Percentiles rank a stretch among this genome's conserved stretches.
These are phyloP conservation scores for Hirtodrosophila histrioides DNA, from an alignment of 2,888 invertebrate species.

Conservation along the genomic window DNA sequence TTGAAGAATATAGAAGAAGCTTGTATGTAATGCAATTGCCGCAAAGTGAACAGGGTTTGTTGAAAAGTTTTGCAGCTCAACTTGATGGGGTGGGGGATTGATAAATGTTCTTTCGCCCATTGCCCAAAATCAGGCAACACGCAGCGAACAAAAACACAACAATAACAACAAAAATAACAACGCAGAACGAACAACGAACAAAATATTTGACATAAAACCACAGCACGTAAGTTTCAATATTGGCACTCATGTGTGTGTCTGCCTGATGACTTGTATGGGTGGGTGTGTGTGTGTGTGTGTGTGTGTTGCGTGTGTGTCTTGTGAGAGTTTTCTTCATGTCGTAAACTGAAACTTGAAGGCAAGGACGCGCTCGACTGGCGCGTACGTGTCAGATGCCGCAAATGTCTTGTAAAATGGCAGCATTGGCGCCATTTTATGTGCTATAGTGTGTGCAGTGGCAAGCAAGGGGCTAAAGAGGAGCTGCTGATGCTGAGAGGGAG, in stretches of 20 bases:
- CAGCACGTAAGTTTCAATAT: constrained; percentile 63
- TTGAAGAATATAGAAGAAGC: no score
- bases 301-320: not conserved
- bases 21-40: constrained; percentile 52
- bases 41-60: constrained; percentile 56
- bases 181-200: constrained; percentile 6
- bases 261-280: constrained; percentile 2
- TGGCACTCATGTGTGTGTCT: constrained; percentile 37
- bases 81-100: constrained; percentile 44
- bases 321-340: constrained; percentile 19
- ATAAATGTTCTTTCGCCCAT: constrained; percentile 45
- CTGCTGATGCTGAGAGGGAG: no score
- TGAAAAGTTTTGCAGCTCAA: constrained; percentile 55
- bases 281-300: constrained; percentile 6
- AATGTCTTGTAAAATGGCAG: constrained; percentile 70
- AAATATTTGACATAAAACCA: constrained; percentile 72
- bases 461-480: no score
- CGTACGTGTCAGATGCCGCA: constrained; percentile 67
- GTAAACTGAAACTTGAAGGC: constrained; percentile 48
- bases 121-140: constrained; percentile 43
- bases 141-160: constrained; percentile 9
- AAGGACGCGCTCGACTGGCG: constrained; percentile 32
- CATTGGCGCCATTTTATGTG: constrained; percentile 47
- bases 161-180: constrained; percentile 14
- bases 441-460: not conserved